Base-by-base conservation (phyloP, 2,113 vertebrate species). In the Corythoichthys haematopterus region DNA sequence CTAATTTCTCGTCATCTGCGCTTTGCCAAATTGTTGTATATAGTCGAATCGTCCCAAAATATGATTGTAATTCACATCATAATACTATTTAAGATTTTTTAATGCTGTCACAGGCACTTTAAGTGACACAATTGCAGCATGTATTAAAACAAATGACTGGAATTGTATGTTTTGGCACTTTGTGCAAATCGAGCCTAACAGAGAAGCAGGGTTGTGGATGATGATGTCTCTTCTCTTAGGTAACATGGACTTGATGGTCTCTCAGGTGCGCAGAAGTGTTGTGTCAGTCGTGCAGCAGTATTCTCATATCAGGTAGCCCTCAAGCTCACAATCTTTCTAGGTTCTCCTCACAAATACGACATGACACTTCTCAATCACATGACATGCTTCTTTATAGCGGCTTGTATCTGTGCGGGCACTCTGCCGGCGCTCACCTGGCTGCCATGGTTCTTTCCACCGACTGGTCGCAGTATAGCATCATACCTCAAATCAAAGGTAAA, bases 331-430 rank as follows among this genome's bases (percentile, higher is more conserved):
- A 5, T 12, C 11, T 14, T 10, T 53, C 14, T 8, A 40, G 15
- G 36, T 33, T n/a, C 46, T 20, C 28, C 12, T 36, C 33, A 15
- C 3, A 53, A 65, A 48, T 43, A 11, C n/a, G 20, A 13, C 10
- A 16, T 62, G 33, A 40, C 43, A 57, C 10, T 38, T 35, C 0
- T 11, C 50, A 11, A 0, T 43, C 38, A 28, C 38, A 28, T 45
- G 40, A 46, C 45, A 5, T 43, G 4, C 4, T 15, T 62, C 16
- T 71, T 84, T 15, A 14, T 36, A 98, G 97, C 33, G 95, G 93
- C 0, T 53, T 98, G 66, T 98, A 94, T 77, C 76, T 98, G 74
- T 98, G 95, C 2, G 96, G 97, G 55, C 96, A 98, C 81, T 99
- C 97, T 0, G 95, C 96, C 0, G 97, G 97, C 0, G 96, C 95